Conservation (phyloP, 2,113 vertebrate species). For the Crotalus tigris region DNA sequence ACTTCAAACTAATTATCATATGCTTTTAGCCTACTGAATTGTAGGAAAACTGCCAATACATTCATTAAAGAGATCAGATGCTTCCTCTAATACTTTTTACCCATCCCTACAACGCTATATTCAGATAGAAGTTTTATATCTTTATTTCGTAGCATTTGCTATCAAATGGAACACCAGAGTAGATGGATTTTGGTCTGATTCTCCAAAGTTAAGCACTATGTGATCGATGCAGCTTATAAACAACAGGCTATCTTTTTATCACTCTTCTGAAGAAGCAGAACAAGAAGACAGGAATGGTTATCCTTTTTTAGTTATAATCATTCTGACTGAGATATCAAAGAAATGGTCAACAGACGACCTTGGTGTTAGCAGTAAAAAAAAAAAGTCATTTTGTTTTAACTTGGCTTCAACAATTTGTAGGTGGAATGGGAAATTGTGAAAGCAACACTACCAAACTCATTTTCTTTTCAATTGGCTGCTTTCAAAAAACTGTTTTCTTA, state of each 20-base stretch:
- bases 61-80: neutral
- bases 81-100: neutral
- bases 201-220: neutral
- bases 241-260: neutral
- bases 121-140: neutral
- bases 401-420: slow-evolving; percentile 1
- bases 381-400: neutral
- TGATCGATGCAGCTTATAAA: neutral
- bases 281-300: neutral
- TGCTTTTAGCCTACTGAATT: neutral
- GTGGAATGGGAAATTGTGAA: neutral
- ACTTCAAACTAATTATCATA: neutral
- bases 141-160: neutral
- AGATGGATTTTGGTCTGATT: neutral
- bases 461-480: neutral
- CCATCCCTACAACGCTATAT: neutral
- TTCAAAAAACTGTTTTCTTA: neutral
- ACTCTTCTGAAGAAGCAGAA: neutral
- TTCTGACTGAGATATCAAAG: neutral
- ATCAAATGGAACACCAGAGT: neutral
- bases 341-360: neutral
- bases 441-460: neutral
- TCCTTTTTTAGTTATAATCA: neutral
- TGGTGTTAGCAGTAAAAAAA: neutral
- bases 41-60: neutral